A percentile compares a stretch with the other conserved stretches of the same genome.
phyloP scores from a whole-genome alignment of 1,140 invertebrate species.

The Lethrus apterus region DNA sequence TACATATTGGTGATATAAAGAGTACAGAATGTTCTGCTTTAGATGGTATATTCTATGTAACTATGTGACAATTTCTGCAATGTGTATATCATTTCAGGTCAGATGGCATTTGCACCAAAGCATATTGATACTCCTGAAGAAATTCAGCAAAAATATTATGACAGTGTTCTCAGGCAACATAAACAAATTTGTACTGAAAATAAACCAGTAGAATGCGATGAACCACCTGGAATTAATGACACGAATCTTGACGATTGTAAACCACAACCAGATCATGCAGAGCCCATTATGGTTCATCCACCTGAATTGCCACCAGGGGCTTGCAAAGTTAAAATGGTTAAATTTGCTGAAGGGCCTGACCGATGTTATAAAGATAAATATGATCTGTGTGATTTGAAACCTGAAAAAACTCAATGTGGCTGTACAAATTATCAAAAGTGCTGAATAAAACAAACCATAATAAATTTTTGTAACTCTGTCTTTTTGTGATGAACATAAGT shows the following conservation, averaged over 20 bases:
- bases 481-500: too few species aligned
- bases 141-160: constrained; percentile 33
- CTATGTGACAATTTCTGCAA: background rate
- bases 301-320: constrained; percentile 27
- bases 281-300: constrained; percentile 32
- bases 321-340: constrained; percentile 29
- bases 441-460: too few species aligned
- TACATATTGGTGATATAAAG: constrained; percentile 29
- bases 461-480: too few species aligned
- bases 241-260: constrained; percentile 3
- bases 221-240: constrained; percentile 20
- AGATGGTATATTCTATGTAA: constrained; percentile 3
- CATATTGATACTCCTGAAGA: constrained; percentile 37
- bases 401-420: constrained; percentile 28
- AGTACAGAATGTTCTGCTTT: constrained; percentile 22
- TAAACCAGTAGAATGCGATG: constrained; percentile 26
- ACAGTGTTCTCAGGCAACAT: constrained; percentile 29
- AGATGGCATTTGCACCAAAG: constrained; percentile 31
- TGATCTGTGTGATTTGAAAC: constrained; percentile 32
- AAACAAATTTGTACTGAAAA: constrained; percentile 26
- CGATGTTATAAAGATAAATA: constrained; percentile 26
- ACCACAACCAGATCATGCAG: constrained; percentile 13
- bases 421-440: constrained; percentile 33
- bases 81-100: background rate
- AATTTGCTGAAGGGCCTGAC: constrained; percentile 28